Percentiles rank a stretch among this genome's conserved stretches.
Conservation (phyloP, 2,888 invertebrate species). For the Melinaea marsaeus region DNA sequence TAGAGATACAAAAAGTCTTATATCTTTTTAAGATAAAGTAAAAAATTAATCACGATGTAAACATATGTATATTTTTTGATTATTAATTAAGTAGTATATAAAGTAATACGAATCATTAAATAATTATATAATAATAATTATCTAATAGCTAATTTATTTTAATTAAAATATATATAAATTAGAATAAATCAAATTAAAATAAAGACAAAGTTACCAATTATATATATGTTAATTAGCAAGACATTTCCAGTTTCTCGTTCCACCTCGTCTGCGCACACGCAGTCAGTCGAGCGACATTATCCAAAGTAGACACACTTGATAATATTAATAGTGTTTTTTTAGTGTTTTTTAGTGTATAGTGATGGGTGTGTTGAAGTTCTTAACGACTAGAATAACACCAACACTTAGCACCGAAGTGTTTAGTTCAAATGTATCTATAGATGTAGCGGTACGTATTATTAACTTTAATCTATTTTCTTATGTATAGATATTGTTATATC, state of each 20-base stretch:
- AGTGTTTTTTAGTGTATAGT: slow-evolving; percentile 5
- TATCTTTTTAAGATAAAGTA: too few species aligned
- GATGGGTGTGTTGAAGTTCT: slow-evolving; percentile 62
- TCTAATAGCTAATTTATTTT: too few species aligned
- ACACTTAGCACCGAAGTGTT: slow-evolving; percentile 66
- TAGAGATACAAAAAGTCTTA: too few species aligned
- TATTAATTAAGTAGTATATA: too few species aligned
- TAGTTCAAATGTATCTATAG: slow-evolving; percentile 50
- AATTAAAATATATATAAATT: too few species aligned
- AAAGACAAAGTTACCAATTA: too few species aligned
- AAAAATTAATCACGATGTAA: too few species aligned
- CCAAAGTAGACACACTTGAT: slow-evolving; percentile 31
- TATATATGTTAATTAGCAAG: too few species aligned
- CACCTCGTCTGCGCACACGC: slow-evolving; percentile 25
- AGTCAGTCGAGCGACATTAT: slow-evolving; percentile 38
- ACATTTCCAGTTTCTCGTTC: slow-evolving; percentile 5
- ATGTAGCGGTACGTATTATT: slow-evolving; percentile 44
- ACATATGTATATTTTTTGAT: too few species aligned
- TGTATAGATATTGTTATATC: background rate
- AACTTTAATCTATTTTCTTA: slow-evolving; percentile 3
- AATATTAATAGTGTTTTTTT: slow-evolving; percentile 10
- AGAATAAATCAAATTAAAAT: too few species aligned
- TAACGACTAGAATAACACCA: slow-evolving; percentile 49
- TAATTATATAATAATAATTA: too few species aligned
- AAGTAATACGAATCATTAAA: too few species aligned